These are phyloP conservation scores for Sebastes melanostomus DNA, from an alignment of 2,797 vertebrate genomes.

Conservation along the genomic window DNA sequence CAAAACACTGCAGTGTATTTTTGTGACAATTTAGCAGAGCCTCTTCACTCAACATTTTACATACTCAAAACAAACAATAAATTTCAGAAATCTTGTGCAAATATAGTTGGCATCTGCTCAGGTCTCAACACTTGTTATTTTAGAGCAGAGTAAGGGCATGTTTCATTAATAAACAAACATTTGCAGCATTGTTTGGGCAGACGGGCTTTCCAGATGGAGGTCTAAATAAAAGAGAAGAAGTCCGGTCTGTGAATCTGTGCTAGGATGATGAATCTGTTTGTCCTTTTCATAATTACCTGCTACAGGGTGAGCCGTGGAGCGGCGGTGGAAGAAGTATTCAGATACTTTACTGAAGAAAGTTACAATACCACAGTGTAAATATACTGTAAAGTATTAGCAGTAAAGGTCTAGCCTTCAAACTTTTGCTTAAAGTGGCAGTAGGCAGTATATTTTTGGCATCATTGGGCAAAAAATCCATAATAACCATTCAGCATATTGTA, in stretches of 20 bases:
- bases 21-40: background rate
- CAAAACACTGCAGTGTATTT: conserved; percentile 29
- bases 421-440: background rate
- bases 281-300: conserved; percentile 31
- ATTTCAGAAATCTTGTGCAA: background rate
- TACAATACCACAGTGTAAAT: background rate
- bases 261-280: conserved; percentile 31
- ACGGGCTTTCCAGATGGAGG: conserved; percentile 62
- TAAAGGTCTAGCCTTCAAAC: background rate
- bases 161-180: conserved; percentile 62
- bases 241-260: conserved; percentile 31
- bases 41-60: background rate
- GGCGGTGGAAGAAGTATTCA: background rate
- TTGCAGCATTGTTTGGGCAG: conserved; percentile 42
- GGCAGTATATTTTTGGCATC: too few species aligned
- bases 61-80: background rate
- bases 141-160: conserved; percentile 11
- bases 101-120: conserved; percentile 8
- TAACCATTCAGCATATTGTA: too few species aligned
- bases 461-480: too few species aligned
- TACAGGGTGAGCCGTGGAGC: background rate
- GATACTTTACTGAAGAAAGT: background rate
- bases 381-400: background rate
- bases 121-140: conserved; percentile 13
- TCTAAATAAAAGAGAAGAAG: conserved; percentile 68